Conservation (phyloP, 2,888 invertebrate genomes). For the Leucoptera coffeella region DNA sequence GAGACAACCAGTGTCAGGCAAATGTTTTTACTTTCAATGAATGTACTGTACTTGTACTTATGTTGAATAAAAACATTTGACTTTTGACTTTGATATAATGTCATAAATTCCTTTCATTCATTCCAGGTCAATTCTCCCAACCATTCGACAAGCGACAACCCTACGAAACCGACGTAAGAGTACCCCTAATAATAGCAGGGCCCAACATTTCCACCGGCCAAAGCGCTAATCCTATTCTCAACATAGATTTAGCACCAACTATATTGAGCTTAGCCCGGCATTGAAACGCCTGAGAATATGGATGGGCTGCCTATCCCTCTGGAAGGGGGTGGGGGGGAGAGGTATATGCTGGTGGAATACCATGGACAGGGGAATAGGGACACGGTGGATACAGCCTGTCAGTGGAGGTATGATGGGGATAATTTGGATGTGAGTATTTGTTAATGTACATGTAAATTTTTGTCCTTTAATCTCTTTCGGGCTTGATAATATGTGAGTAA, state of each 20-base stretch:
- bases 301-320: constrained; percentile 48
- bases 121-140: constrained; percentile 84
- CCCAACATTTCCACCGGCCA: constrained; percentile 55
- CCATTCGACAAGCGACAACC: constrained; percentile 86
- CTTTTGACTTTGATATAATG: no score
- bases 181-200: constrained; percentile 76
- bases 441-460: no score
- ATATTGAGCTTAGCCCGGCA: constrained; percentile 66
- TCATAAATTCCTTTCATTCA: no score
- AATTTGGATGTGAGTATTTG: constrained; percentile 53
- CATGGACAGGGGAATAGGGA: constrained; percentile 64
- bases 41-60: no score
- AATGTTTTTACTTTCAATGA: no score
- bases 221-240: constrained; percentile 55
- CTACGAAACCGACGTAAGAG: constrained; percentile 82
- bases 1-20: no score
- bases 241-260: constrained; percentile 82
- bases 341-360: constrained; percentile 72
- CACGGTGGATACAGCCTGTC: constrained; percentile 57
- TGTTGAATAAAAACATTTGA: no score
- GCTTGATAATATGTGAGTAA: background rate
- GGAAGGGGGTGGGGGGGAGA: constrained; percentile 11
- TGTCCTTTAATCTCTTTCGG: background rate
- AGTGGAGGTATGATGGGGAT: constrained; percentile 47
- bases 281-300: constrained; percentile 40